Base-by-base conservation (phyloP, 2,797 vertebrate species). In the Hemitrygon akajei region DNA sequence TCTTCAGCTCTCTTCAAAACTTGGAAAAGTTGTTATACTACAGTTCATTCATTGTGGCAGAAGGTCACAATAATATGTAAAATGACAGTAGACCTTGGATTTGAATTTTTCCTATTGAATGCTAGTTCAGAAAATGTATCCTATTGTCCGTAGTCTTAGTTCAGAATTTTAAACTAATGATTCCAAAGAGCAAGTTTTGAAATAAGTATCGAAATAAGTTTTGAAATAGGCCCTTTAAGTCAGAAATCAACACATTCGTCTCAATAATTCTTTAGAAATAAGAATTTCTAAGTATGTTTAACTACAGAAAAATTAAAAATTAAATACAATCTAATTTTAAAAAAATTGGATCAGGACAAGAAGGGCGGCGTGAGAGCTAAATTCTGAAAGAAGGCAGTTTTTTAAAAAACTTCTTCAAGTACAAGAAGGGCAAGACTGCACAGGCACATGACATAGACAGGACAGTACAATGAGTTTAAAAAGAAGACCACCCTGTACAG, bases 291-390 rank as follows among this genome's bases (percentile, higher is more conserved):
- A n/a, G 87, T 3, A 69, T 2, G 63, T 69, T 60, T 30, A n/a
- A 66, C n/a, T 60, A 22, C 58, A 7, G 22, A 11, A 95, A 94
- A 87, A 95, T 76, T 82, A 37, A 63, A 56, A 34, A n/a, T 47
- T 47, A 94, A 95, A 95, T 95, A 95, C 95, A 93, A 75, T 94
- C 94, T 95, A 96, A 96, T n/a, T n/a, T n/a, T 96, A 95, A 96
- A 96, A 96, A 95, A 94, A n/a, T n/a, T n/a, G n/a, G n/a, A n/a
- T n/a, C n/a, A n/a, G n/a, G n/a, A n/a, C n/a, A n/a, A n/a, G n/a
- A n/a, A n/a, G n/a, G n/a, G n/a, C n/a, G n/a, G n/a, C n/a, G n/a
- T n/a, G n/a, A n/a, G n/a, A n/a, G n/a, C n/a, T n/a, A n/a, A n/a
- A n/a, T n/a, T n/a, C n/a, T n/a, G n/a, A n/a, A n/a, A n/a, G n/a